phyloP scores from a whole-genome alignment of 2,888 invertebrate genomes.

The Pristionchus maxplancki region DNA sequence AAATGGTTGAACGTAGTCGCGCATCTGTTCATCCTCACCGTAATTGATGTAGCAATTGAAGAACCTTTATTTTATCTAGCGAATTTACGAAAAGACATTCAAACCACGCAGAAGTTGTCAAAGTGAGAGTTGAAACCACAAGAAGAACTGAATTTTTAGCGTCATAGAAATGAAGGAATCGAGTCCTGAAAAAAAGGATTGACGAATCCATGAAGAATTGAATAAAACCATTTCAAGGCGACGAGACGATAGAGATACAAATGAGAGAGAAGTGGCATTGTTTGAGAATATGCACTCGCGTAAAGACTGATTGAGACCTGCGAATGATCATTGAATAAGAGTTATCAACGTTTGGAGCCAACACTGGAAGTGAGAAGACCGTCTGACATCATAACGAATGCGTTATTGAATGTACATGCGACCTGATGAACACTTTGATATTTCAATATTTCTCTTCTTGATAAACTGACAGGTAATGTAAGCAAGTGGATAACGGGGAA shows the following conservation, averaged over 20 bases:
- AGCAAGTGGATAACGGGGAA: neutral
- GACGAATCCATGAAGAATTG: too few relatives aligned
- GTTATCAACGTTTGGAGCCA: neutral
- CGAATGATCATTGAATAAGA: neutral
- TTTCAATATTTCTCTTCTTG: neutral
- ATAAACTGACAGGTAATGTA: neutral
- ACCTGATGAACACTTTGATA: too few relatives aligned
- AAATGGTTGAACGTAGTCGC: neutral
- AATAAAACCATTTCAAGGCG: neutral
- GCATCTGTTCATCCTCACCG: neutral
- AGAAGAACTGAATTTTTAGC: neutral
- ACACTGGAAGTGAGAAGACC: neutral
- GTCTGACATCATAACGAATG: neutral
- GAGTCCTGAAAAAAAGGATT: neutral
- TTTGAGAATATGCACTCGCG: neutral
- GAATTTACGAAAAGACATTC: neutral
- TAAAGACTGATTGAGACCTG: neutral
- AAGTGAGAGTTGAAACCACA: neutral
- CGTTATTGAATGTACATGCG: neutral
- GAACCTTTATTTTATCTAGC: neutral
- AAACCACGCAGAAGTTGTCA: neutral
- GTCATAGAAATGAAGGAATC: neutral
- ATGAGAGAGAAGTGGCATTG: slow-evolving; percentile 2
- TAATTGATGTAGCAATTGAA: neutral
- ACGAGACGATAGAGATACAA: neutral